Evolutionary conservation across 2,888 invertebrate species (phyloP).

Genomic region (Drosophila buzzatii): DNA sequence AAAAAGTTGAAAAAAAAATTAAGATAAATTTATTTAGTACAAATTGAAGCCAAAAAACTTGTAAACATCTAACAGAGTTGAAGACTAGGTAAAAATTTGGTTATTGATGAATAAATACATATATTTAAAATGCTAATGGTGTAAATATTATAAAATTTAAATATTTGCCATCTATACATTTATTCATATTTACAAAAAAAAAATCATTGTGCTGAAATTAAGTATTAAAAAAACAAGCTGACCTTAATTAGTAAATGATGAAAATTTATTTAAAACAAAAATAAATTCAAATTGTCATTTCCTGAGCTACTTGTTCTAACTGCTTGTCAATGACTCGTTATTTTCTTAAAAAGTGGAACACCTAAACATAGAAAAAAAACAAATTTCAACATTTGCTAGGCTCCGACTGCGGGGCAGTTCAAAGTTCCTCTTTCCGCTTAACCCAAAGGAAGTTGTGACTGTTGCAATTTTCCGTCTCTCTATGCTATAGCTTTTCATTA

Average conservation of each 20-base stretch:
- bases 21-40: too few species aligned
- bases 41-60: too few species aligned
- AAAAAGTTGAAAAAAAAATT: too few species aligned
- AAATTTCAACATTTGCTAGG: not conserved
- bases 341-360: slow-evolving; percentile 20
- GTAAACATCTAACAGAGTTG: too few species aligned
- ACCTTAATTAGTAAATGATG: not conserved
- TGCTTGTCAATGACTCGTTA: slow-evolving; percentile 24
- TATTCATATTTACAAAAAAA: not conserved
- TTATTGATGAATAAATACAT: too few species aligned
- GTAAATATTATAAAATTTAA: not conserved
- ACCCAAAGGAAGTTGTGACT: slow-evolving; percentile 45
- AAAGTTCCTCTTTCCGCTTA: slow-evolving; percentile 31
- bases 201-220: not conserved
- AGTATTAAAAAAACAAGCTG: not conserved
- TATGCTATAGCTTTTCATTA: slow-evolving; percentile 40
- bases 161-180: not conserved
- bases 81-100: too few species aligned
- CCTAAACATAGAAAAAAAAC: not conserved
- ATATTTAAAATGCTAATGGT: too few species aligned
- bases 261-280: not conserved
- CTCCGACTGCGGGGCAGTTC: not conserved
- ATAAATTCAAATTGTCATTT: slow-evolving; percentile 6
- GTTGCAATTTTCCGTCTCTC: slow-evolving; percentile 15
- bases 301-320: slow-evolving; percentile 3